These are phyloP conservation scores for Acropternis orthonyx DNA, from an alignment of 2,797 vertebrate genomes.

Conservation along the genomic window DNA sequence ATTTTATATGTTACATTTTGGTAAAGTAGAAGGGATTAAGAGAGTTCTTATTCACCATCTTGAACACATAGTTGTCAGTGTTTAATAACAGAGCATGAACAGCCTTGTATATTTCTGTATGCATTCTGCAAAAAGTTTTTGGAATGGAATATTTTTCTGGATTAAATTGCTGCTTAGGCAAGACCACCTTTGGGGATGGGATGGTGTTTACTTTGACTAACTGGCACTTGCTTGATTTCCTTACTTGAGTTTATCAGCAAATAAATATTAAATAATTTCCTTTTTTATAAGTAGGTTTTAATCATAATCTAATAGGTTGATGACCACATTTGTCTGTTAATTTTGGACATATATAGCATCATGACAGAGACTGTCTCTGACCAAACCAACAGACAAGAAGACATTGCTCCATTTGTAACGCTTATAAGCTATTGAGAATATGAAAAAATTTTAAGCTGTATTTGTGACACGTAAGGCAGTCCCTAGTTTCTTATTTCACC, in stretches of 20 bases:
- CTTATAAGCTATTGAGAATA: not conserved
- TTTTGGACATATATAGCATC: not conserved
- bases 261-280: not conserved
- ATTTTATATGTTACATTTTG: not conserved
- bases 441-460: not conserved
- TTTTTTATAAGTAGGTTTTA: not conserved
- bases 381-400: not conserved
- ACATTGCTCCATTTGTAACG: accelerated
- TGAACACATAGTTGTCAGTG: not conserved
- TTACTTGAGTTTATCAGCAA: not conserved
- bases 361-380: not conserved
- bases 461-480: not conserved
- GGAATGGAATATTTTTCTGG: not conserved
- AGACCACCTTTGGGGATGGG: not conserved
- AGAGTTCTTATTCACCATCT: not conserved
- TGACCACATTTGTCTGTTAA: not conserved
- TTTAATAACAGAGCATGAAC: not conserved
- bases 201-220: not conserved
- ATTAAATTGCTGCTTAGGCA: not conserved
- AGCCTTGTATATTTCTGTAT: not conserved
- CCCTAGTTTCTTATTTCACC: not conserved
- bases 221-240: not conserved
- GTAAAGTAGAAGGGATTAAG: not conserved
- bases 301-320: not conserved
- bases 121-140: not conserved